Base-by-base conservation (phyloP, 1,140 invertebrate species). In the Chironomus tepperi region DNA sequence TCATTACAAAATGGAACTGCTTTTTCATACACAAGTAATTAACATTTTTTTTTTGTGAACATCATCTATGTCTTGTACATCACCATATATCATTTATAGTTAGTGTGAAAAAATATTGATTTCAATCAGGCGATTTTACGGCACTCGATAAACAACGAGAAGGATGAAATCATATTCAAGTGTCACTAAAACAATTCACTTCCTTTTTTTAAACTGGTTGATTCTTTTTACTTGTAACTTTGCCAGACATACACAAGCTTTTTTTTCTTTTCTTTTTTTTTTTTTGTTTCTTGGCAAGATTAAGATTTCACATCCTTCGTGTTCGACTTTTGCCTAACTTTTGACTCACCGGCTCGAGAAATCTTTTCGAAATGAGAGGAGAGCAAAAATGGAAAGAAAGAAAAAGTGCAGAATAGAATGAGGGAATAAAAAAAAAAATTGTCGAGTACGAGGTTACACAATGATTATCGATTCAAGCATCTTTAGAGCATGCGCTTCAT, bases 381-480 rank as follows among this genome's bases (percentile, higher is more conserved):
- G 12, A 57, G 47, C 47, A 15, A 2, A 34, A 34, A 34, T 2
- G 5, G 5, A 15, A 57, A 12, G n/a, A 57, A 57, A 57, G 10
- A n/a, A 5, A 70, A 70, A 70, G 19, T 70, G 65, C 19, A 70
- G 65, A 70, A 70, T 70, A 70, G 65, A 70, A 70, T 70, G 16
- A 19, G n/a, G n/a, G n/a, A n/a, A n/a, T n/a, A n/a, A n/a, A n/a
- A n/a, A n/a, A n/a, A n/a, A 70, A 70, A 70, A 70, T 15, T 57
- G 65, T 70, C 65, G 65, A 70, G 19, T 70, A 57, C 47, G 47
- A 57, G 47, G 65, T 70, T 70, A 70, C 19, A 70, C 65, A 70
- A 70, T 21, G 65, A 70, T 70, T 70, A 70, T 70, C 65, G 65
- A 70, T 70, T 70, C 16, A 18, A 70, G 65, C 65, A 70, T 70